A percentile compares a stretch with the other conserved stretches of the same genome.
Conservation (phyloP, 2,888 invertebrate genomes). For the Nomada fabriciana region DNA sequence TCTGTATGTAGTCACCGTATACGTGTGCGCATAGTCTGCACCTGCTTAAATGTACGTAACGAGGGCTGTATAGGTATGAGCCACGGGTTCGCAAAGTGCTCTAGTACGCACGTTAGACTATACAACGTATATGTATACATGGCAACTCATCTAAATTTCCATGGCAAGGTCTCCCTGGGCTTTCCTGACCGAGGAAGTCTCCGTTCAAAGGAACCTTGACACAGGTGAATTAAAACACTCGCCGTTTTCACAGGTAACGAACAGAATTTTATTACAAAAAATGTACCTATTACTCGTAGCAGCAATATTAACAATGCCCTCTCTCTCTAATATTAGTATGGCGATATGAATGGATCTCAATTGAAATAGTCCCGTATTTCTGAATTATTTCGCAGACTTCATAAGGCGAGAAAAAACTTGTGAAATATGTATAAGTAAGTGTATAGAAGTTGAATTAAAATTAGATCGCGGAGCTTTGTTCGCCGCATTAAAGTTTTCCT, state of each 20-base stretch:
- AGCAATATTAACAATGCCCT: too few relatives aligned
- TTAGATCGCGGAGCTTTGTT: too few relatives aligned
- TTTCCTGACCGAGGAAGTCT: not conserved
- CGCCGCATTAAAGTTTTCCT: too few relatives aligned
- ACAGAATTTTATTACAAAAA: not conserved
- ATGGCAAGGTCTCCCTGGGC: not conserved
- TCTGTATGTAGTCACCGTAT: not conserved
- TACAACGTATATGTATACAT: not conserved
- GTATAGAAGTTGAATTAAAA: too few relatives aligned
- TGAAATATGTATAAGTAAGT: too few relatives aligned
- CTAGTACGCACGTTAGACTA: conserved; percentile 43
- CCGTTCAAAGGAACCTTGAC: conserved; percentile 12
- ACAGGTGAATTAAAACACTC: not conserved
- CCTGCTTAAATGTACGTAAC: conserved; percentile 41
- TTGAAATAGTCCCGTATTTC: too few relatives aligned
- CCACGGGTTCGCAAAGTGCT: conserved; percentile 49
- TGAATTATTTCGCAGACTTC: too few relatives aligned
- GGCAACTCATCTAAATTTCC: conserved; percentile 51
- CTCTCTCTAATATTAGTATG: too few relatives aligned
- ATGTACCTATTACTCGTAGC: not conserved
- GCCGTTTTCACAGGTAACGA: not conserved
- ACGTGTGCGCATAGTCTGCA: not conserved
- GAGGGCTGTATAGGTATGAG: conserved; percentile 34
- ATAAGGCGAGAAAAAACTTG: too few relatives aligned
- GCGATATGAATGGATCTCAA: too few relatives aligned